Conservation (phyloP, 2,113 vertebrate species). For the Bubo blakistoni region DNA sequence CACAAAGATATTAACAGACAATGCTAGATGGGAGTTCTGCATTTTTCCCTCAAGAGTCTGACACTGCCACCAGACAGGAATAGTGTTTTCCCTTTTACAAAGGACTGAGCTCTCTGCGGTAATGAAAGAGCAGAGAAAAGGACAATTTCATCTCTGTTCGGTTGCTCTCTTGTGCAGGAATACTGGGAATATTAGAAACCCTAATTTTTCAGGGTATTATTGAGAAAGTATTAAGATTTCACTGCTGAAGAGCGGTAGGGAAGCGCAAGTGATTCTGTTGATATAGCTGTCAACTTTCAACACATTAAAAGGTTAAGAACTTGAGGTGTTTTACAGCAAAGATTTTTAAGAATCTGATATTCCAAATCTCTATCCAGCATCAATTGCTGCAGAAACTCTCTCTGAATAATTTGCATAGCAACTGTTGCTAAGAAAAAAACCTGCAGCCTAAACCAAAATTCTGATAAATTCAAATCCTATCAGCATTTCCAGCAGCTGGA, state of each 20-base stretch:
- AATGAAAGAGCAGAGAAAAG: background rate
- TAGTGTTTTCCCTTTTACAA: background rate
- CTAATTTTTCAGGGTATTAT: background rate
- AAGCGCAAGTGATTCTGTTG: background rate
- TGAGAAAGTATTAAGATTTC: background rate
- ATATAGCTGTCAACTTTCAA: background rate
- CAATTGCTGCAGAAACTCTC: constrained; percentile 47
- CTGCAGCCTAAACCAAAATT: constrained; percentile 60
- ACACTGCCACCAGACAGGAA: background rate
- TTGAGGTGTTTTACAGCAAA: background rate
- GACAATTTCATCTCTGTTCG: background rate
- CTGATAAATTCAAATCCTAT: constrained; percentile 54
- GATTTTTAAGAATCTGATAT: constrained; percentile 25
- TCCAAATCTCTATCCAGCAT: constrained; percentile 33
- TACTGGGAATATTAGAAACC: background rate
- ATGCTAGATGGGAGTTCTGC: background rate
- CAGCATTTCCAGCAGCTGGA: constrained; percentile 60
- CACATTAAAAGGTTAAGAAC: background rate
- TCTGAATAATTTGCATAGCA: constrained; percentile 65
- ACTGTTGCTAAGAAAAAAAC: constrained; percentile 71
- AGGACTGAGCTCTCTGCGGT: background rate
- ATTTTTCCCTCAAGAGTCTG: background rate
- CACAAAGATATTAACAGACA: background rate
- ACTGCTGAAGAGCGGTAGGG: background rate
- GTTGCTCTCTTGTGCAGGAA: background rate